phyloP scores from a whole-genome alignment of 2,888 invertebrate genomes.

The Anarsia innoxiella region DNA sequence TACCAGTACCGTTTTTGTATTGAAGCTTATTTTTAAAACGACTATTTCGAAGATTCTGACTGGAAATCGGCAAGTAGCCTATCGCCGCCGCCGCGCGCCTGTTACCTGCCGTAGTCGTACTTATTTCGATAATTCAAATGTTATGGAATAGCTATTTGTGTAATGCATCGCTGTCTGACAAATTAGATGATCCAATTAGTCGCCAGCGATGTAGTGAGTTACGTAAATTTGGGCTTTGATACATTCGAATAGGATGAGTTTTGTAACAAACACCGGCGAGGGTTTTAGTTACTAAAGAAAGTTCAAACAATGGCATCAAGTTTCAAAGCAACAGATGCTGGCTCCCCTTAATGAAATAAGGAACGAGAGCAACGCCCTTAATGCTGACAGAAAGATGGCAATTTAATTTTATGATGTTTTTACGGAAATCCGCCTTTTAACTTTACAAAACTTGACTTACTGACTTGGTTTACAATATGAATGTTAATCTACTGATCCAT shows the following conservation, averaged over 20 bases:
- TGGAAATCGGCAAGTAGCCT: too few species aligned
- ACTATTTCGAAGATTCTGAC: too few species aligned
- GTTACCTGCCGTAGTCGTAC: too few species aligned
- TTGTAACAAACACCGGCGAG: slow-evolving; percentile 11
- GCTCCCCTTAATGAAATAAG: slow-evolving; percentile 50
- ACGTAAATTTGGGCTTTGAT: slow-evolving; percentile 12
- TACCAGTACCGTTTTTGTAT: too few species aligned
- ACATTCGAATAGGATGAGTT: background rate
- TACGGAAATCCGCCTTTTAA: background rate
- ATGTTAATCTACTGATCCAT: background rate
- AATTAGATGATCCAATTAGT: slow-evolving; percentile 23
- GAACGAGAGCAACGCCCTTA: slow-evolving; percentile 27
- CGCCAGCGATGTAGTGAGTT: slow-evolving; percentile 1
- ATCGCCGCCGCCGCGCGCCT: too few species aligned
- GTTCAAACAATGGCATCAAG: slow-evolving; percentile 51
- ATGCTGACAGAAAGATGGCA: slow-evolving; percentile 21
- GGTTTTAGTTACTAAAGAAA: slow-evolving; percentile 34
- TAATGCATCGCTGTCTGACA: slow-evolving; percentile 35
- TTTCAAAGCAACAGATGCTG: slow-evolving; percentile 58
- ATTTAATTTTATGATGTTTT: slow-evolving; percentile 20
- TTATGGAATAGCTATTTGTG: slow-evolving; percentile 27
- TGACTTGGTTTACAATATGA: background rate
- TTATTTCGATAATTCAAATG: too few species aligned
- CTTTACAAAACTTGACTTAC: background rate
- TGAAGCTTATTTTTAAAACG: too few species aligned